Base-by-base conservation (phyloP, 2,888 invertebrate species). In the Eulithis testata region DNA sequence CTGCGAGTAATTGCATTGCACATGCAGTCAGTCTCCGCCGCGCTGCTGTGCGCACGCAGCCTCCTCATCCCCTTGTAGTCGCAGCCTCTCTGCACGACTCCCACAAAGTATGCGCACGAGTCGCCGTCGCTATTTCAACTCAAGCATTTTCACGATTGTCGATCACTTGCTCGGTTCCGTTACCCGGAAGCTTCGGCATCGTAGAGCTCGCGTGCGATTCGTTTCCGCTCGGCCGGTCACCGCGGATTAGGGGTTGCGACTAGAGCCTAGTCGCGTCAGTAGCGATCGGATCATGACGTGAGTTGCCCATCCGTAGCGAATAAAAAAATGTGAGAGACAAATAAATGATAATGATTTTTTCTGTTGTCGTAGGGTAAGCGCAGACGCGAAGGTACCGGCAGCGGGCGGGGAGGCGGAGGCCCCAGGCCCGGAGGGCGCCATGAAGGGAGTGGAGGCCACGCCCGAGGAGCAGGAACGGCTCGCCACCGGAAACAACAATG, bases 401-500 rank as follows among this genome's bases (percentile, higher is more conserved):
- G 86, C 84, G 81, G 85, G 84, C 78, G 89, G 86, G 83, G 86
- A 89, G 85, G 84, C 85, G 80, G 85, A 81, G 78, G 79, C 87
- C 79, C 83, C 85, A 80, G 84, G 82, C 80, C 84, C 89, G 91
- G 82, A 83, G 79, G 88, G 86, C 82, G 89, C 85, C 79, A 93
- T 93, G 93, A 93, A 90, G 85, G 91, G 91, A 79, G 91, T 88
- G 70, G 92, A 93, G 79, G 93, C 87, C 74, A 93, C 93, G 76
- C 86, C 92, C 73, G 93, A 93, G 78, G 93, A 93, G 82, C 93
- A 92, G 76, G 92, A 92, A 81, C 84, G 91, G 70, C 76, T 92
- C 76, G 92, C 92, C 66, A 87, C 90, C 63, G 92, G 91, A 69
- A 94, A 95, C 73, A 94, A 94, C 78, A 98, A 97, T 89, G 98